Evolutionary conservation across 2,888 invertebrate species (phyloP).

Genomic region (Drosophila eohydei): DNA sequence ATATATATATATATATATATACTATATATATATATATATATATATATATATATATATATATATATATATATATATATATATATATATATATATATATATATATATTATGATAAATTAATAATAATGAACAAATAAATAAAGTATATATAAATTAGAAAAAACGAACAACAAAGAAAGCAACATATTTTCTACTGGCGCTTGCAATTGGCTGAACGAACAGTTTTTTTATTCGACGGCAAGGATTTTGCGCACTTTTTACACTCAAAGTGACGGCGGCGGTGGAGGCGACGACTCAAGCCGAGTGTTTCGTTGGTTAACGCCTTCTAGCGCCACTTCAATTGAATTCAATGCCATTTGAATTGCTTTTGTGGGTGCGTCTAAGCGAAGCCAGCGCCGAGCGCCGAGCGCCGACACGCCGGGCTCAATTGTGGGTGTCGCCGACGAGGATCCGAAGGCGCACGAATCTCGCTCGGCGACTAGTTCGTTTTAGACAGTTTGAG

Average conservation of each 20-base stretch:
- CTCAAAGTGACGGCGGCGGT: constrained; percentile 25
- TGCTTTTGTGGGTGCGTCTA: constrained; percentile 77
- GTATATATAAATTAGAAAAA: constrained; percentile 30
- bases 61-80: constrained; percentile 29
- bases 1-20: constrained; percentile 39
- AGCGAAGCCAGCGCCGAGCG: constrained; percentile 46
- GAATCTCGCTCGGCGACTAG: constrained; percentile 31
- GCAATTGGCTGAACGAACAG: constrained; percentile 64
- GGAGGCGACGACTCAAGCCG: constrained; percentile 48
- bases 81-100: constrained; percentile 37
- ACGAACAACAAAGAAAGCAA: constrained; percentile 17
- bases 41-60: constrained; percentile 31
- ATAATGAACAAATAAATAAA: constrained; percentile 13
- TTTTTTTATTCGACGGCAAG: constrained; percentile 76
- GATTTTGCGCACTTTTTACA: constrained; percentile 80
- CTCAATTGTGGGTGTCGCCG: constrained; percentile 67
- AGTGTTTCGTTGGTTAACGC: constrained; percentile 75
- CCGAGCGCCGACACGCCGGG: constrained; percentile 5
- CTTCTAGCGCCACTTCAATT: constrained; percentile 72
- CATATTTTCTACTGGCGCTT: constrained; percentile 28
- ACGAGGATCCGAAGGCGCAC: constrained; percentile 46
- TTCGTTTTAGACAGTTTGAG: constrained; percentile 47
- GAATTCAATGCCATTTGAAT: constrained; percentile 64
- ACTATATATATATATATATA: constrained; percentile 35
- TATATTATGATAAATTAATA: constrained; percentile 35